Evolutionary conservation across 1,140 invertebrate genomes (phyloP), one percentile per base, ranked within the genome.

Genomic region (Spodoptera frugiperda): DNA sequence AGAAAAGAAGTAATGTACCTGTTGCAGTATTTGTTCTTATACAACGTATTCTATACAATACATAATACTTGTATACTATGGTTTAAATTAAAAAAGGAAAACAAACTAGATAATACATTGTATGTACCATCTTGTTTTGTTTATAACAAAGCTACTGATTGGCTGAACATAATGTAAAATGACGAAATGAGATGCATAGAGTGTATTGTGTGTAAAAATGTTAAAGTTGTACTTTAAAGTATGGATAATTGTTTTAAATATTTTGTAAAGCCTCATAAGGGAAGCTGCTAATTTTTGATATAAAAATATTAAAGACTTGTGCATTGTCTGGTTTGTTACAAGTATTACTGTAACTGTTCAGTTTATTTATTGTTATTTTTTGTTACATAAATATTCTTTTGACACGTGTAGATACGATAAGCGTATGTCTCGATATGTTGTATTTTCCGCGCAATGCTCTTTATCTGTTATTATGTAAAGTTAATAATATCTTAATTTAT

Each of bases 1-100:
- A 14, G 91, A 93, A 75, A 94, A 93, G 67, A 94, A 93, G 49
- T 75, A 53, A 75, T 15, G 21, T 54, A 65, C 72, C 44, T 49
- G 46, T 49, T 51, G 59, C 59, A 63, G 72, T 75, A 65, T 71
- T 71, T 11, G 14, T 30, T 55, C n/a, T 15, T 71, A 44, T 55
- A 71, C 33, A 21, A 46, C 17, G 30, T 55, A 71, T 71, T 68
- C 48, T 39, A 71, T 44, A 57, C 17, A 9, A 71, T 44, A 57
- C 17, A 9, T 54, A 44, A 70, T 49, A 71, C 33, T 33, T 54
- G 51, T 55, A 25, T 55, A 71, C 17, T 46, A 30, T 73, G 53
- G 30, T 70, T 51, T 59, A 48, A 30, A 48, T 57, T 63, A 17
- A 49, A 49, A n/a, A 11, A 63, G 8, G 4, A 65, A 59, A 59